phyloP scores from a whole-genome alignment of 2,113 vertebrate species.

The Thalassoma bifasciatum region DNA sequence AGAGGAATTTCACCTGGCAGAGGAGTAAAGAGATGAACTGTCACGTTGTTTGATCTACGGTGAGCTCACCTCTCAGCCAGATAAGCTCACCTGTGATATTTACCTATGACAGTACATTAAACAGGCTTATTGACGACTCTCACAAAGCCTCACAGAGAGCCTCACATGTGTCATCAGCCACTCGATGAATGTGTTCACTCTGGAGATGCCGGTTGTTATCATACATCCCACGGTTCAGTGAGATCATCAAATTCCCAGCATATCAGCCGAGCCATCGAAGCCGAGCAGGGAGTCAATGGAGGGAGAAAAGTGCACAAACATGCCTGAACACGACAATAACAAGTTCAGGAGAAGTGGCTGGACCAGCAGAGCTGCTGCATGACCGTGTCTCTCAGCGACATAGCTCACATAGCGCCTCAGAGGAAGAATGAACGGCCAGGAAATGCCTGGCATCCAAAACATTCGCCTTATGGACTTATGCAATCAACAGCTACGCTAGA shows the following conservation, averaged over 20 bases:
- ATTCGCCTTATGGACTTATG: slow-evolving; percentile 52
- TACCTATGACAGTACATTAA: slow-evolving; percentile 14
- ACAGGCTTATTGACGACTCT: slow-evolving; percentile 22
- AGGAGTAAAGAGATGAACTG: not conserved
- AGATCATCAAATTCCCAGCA: slow-evolving; percentile 68
- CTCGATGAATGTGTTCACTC: not conserved
- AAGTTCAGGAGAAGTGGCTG: slow-evolving; percentile 13
- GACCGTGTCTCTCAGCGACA: slow-evolving; percentile 21
- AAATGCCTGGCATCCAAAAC: slow-evolving; percentile 68
- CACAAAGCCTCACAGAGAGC: not conserved
- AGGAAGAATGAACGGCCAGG: slow-evolving; percentile 38
- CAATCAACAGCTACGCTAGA: slow-evolving; percentile 39
- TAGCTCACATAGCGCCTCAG: slow-evolving; percentile 22
- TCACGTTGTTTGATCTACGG: slow-evolving; percentile 23
- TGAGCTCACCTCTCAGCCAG: slow-evolving; percentile 30
- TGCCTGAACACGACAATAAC: slow-evolving; percentile 51
- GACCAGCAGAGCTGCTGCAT: slow-evolving; percentile 32
- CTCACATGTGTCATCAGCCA: not conserved
- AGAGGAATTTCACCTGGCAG: slow-evolving; percentile 28
- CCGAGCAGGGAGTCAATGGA: slow-evolving; percentile 29
- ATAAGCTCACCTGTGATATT: slow-evolving; percentile 10
- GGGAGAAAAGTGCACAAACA: slow-evolving; percentile 39
- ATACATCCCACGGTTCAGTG: slow-evolving; percentile 18
- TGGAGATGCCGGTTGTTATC: slow-evolving; percentile 5
- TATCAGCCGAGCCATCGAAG: slow-evolving; percentile 43